These are phyloP conservation scores for Rhadinocentrus ornatus DNA, from an alignment of 2,797 vertebrate genomes.

Conservation along the genomic window DNA sequence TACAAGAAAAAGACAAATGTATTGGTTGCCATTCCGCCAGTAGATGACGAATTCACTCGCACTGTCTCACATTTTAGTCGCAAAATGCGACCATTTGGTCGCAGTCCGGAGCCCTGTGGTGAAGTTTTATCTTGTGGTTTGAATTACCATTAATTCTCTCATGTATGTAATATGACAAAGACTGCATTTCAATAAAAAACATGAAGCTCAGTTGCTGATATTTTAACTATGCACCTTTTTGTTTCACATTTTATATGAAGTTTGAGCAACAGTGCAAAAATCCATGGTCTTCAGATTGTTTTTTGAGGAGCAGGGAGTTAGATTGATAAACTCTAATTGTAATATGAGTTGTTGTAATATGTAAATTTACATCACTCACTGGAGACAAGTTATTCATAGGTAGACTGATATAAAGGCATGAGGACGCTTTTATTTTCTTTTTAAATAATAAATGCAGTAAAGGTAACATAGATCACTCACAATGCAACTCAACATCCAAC, in stretches of 20 bases:
- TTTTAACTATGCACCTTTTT: neutral
- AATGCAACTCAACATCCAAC: neutral
- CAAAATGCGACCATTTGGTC: too few relatives aligned
- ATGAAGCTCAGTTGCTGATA: neutral
- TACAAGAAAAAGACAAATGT: too few relatives aligned
- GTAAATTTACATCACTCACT: neutral
- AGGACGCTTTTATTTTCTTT: neutral
- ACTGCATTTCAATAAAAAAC: neutral
- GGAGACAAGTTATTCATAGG: neutral
- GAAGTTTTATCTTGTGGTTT: too few relatives aligned
- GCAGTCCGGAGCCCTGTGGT: too few relatives aligned
- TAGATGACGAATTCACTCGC: too few relatives aligned
- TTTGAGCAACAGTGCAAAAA: neutral
- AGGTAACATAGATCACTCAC: neutral
- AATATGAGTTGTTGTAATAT: too few relatives aligned
- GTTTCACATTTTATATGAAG: neutral
- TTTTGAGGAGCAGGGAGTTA: neutral
- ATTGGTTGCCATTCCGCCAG: too few relatives aligned
- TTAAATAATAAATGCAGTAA: neutral
- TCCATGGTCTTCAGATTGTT: neutral
- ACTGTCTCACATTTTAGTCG: too few relatives aligned
- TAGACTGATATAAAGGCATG: neutral
- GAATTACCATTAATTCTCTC: neutral
- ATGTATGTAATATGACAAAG: neutral
- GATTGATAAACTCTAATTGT: neutral